phyloP scores from a whole-genome alignment of 2,113 vertebrate genomes.

The Myiagra hebetior region DNA sequence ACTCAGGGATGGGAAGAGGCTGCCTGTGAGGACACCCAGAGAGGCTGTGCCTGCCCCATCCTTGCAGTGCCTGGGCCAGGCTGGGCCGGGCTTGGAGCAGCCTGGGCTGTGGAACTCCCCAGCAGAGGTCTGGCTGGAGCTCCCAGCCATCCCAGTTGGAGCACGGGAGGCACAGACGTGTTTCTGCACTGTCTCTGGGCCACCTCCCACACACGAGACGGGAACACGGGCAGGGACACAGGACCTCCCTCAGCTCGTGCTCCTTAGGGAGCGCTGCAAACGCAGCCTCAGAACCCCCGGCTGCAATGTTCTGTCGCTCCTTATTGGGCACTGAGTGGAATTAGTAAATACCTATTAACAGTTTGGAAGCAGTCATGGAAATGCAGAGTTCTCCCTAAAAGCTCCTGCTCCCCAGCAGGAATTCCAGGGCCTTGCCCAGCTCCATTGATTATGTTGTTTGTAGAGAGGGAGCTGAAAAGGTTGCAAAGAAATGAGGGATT shows the following conservation, averaged over 20 bases:
- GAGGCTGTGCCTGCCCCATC: background rate
- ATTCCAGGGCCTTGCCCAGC: background rate
- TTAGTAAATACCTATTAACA: background rate
- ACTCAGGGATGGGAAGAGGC: background rate
- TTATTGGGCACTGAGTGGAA: background rate
- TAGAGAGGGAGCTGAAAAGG: background rate
- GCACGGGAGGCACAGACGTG: background rate
- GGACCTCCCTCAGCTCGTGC: background rate
- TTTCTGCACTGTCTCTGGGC: background rate
- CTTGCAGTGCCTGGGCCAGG: background rate
- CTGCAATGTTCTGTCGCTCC: background rate
- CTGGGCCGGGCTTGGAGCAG: background rate
- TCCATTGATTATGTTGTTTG: background rate
- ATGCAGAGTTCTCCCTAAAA: background rate
- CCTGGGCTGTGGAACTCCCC: background rate
- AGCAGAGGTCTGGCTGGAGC: background rate
- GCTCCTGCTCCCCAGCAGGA: background rate
- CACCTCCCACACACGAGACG: background rate
- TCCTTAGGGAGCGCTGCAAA: background rate
- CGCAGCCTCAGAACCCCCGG: background rate
- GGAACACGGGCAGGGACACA: background rate
- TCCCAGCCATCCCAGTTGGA: background rate
- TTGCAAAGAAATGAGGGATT: background rate
- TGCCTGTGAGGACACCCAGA: background rate
- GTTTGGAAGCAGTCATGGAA: background rate